Evolutionary conservation across 2,888 invertebrate species (phyloP), one percentile per base, ranked within the genome.

Genomic region (Epinotia brunnichana): DNA sequence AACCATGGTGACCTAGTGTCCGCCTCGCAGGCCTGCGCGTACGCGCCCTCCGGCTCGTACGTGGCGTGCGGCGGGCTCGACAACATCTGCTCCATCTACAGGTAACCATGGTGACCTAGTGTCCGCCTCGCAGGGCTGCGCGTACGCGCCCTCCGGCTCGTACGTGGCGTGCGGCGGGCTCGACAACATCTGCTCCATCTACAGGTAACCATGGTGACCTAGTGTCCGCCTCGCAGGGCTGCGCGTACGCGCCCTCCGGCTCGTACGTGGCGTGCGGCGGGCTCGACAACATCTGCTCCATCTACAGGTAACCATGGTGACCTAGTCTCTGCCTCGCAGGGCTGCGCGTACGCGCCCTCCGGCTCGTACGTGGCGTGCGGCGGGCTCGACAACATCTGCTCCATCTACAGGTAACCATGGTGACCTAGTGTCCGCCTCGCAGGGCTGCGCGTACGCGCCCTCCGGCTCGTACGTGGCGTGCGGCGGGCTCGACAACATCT

Each of bases 391-490:
- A 99, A 99, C 95, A 99, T 99, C 93, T 99, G 99, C 96, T 99
- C 99, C 90, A 99, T 99, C 92, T 98, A 98, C 94, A 93, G 93
- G 93, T 93, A 11, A 79, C 21, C 66, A 41, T 21, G 2, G 2
- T 59, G 4, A 11, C 35, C 35, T 35, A 92, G 99, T 99, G 89
- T 97, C 99, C 87, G 99, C 99, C 74, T 99, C 99, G 86, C 99
- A 99, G 99, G 99, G 99, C 80, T 99, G 99, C 95, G 99, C 99
- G 87, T 99, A 99, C 94, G 99, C 99, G 79, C 99, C 99, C 77
- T 99, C 99, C 76, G 99, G 99, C 84, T 98, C 98, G 87, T 99
- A 97, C 93, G 99, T 99, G 80, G 99, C 99, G 76, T 99, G 99
- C 95, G 99, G 99, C 83, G 99, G 99, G 76, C 95, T 99, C 87